phyloP scores from a whole-genome alignment of 2,797 vertebrate species.

The Phataginus tetradactyla region DNA sequence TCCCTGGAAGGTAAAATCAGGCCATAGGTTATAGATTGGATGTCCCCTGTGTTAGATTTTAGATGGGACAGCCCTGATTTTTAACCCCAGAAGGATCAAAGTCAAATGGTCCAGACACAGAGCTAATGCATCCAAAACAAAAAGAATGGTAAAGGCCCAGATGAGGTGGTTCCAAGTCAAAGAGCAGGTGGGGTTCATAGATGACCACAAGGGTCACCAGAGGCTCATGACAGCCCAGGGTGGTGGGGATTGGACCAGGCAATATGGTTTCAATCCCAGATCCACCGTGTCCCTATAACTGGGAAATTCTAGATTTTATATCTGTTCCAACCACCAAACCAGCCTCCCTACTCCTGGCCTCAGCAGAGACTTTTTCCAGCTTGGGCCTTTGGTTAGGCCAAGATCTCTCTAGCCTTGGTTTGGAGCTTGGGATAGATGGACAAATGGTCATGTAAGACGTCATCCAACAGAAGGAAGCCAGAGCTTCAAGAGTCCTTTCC shows the following conservation, averaged over 20 bases:
- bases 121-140: neutral
- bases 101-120: neutral
- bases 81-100: neutral
- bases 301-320: neutral
- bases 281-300: neutral
- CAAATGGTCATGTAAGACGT: neutral
- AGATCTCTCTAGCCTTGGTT: neutral
- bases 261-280: neutral
- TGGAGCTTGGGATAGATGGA: neutral
- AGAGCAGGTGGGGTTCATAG: neutral
- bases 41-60: neutral
- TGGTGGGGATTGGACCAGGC: neutral
- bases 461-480: neutral
- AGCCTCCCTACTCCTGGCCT: neutral
- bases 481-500: neutral
- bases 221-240: neutral
- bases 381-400: neutral
- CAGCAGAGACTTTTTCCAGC: neutral
- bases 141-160: neutral
- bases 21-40: neutral
- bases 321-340: neutral
- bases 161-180: neutral
- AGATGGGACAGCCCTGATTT: neutral
- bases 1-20: conserved; percentile 92
- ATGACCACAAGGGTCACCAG: neutral